Evolutionary conservation across 2,888 invertebrate genomes (phyloP).

Genomic region (Invenusta paracnida): DNA sequence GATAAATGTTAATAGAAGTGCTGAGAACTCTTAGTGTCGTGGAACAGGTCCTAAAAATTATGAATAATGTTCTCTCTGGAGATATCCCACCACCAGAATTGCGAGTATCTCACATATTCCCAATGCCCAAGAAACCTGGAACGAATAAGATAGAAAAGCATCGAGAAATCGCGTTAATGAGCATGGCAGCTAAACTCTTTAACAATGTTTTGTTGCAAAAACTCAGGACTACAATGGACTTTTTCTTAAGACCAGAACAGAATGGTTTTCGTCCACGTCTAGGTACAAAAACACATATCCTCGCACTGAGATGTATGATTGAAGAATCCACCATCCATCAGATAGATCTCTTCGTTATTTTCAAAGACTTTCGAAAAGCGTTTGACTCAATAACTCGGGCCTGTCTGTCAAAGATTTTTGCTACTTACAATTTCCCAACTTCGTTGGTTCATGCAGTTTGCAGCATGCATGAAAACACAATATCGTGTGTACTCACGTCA

Average conservation of each 20-base stretch:
- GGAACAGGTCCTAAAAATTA: neutral
- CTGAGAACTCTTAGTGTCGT: neutral
- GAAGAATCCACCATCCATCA: neutral
- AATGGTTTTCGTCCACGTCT: neutral
- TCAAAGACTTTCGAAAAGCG: neutral
- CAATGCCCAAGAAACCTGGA: neutral
- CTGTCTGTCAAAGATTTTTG: neutral
- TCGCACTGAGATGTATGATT: neutral
- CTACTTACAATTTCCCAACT: neutral
- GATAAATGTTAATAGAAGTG: neutral
- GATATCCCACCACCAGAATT: neutral
- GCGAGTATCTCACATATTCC: neutral
- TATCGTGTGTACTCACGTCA: neutral
- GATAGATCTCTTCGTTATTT: neutral
- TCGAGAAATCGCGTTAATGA: neutral
- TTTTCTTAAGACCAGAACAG: neutral
- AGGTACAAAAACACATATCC: neutral
- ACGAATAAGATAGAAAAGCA: neutral
- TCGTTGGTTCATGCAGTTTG: neutral
- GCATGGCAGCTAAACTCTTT: neutral
- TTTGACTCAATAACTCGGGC: neutral
- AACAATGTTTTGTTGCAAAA: neutral
- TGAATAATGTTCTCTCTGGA: neutral
- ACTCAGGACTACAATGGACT: neutral
- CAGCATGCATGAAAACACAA: neutral